Conservation (phyloP, 92 coral and sea anemone genomes). For the Paragorgia papillata region DNA sequence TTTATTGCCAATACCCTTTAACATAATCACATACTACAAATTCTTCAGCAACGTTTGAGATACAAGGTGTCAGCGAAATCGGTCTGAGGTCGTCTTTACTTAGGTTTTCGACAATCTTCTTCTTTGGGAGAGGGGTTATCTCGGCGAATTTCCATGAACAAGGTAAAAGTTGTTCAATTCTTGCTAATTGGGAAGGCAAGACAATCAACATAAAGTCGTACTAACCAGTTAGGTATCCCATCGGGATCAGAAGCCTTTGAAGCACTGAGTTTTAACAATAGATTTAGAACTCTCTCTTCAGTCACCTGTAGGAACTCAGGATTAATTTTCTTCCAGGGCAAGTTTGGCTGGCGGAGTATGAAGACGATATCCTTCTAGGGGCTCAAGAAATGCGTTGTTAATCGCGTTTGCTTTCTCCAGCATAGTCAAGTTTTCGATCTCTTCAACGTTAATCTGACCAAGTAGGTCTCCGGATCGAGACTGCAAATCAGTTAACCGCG, state of each 20-base stretch:
- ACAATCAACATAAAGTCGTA: background rate
- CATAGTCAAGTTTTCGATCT: too few species aligned
- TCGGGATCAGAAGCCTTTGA: conserved; percentile 46
- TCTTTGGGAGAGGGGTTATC: background rate
- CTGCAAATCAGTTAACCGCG: too few species aligned
- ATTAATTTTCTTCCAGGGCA: background rate
- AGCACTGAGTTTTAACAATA: conserved; percentile 12
- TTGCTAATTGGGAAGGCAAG: background rate
- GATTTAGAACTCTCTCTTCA: background rate
- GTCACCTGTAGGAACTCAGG: background rate
- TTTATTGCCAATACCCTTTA: too few species aligned
- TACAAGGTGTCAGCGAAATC: too few species aligned
- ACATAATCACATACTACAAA: background rate
- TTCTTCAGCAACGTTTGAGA: background rate
- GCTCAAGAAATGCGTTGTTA: too few species aligned
- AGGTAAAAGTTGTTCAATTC: background rate
- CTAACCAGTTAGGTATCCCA: conserved; percentile 38
- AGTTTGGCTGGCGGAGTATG: conserved; percentile 9
- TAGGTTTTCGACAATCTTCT: background rate
- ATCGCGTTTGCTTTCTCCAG: too few species aligned
- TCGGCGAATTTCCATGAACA: background rate
- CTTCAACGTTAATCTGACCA: too few species aligned
- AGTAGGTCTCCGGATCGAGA: too few species aligned
- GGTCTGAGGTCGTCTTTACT: too few species aligned
- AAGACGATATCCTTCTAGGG: conserved; percentile 1